A percentile compares a stretch with the other conserved stretches of the same genome.
These are phyloP conservation scores for Tribolium freemani DNA, from an alignment of 2,888 invertebrate species.

Conservation along the genomic window DNA sequence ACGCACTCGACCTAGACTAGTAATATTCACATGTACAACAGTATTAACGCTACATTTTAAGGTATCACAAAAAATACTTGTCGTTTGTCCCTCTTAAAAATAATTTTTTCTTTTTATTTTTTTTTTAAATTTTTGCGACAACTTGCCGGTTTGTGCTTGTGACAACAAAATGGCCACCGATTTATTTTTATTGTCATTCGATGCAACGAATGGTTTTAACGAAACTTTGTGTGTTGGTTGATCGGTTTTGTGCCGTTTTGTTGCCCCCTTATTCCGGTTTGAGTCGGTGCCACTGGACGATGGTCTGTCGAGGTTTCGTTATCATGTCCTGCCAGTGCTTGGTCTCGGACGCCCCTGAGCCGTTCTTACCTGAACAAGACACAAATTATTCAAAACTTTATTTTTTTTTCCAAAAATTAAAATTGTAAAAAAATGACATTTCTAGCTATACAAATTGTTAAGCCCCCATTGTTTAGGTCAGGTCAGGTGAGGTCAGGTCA, in stretches of 20 bases:
- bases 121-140: background rate
- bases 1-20: conserved; percentile 21
- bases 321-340: conserved; percentile 99
- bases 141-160: too few species aligned
- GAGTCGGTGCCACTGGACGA: conserved; percentile 97
- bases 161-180: conserved; percentile 12
- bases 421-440: too few species aligned
- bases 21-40: conserved; percentile 58
- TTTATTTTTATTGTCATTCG: background rate
- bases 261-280: conserved; percentile 83
- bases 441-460: too few species aligned
- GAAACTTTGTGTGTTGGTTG: background rate
- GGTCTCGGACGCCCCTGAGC: conserved; percentile 94
- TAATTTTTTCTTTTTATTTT: background rate
- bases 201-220: background rate
- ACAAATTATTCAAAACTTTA: too few species aligned
- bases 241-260: background rate
- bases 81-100: conserved; percentile 48
- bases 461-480: too few species aligned
- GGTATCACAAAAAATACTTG: conserved; percentile 66
- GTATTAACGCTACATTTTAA: conserved; percentile 57
- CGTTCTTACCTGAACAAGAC: conserved; percentile 82
- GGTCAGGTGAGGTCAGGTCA: too few species aligned
- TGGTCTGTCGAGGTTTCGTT: conserved; percentile 94
- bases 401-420: too few species aligned